Percentiles rank a stretch among this genome's conserved stretches.
phyloP scores from a whole-genome alignment of 2,113 vertebrate species.

The Pachycephala philippinensis region DNA sequence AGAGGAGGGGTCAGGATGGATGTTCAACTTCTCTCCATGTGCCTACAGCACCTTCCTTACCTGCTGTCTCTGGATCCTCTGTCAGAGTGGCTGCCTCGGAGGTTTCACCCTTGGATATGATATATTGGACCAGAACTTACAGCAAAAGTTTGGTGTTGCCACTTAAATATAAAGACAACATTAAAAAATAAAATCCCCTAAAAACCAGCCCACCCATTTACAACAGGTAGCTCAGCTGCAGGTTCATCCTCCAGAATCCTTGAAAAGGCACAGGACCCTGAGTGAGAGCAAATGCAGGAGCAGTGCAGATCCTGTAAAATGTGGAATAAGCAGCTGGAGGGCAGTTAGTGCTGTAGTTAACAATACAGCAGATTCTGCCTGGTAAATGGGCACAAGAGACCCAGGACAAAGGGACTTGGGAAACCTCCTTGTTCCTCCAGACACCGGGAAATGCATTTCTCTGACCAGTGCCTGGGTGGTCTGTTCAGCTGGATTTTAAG shows the following conservation, averaged over 20 bases:
- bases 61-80: neutral
- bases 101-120: neutral
- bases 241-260: neutral
- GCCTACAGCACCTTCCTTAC: neutral
- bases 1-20: neutral
- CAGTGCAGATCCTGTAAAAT: neutral
- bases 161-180: neutral
- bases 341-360: neutral
- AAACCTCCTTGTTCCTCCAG: neutral
- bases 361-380: neutral
- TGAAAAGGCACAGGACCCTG: neutral
- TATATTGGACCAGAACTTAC: neutral
- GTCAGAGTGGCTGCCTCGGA: neutral
- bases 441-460: neutral
- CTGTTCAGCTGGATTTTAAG: neutral
- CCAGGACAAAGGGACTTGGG: neutral
- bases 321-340: neutral
- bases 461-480: neutral
- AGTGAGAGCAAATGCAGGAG: neutral
- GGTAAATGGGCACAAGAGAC: neutral
- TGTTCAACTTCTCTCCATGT: neutral
- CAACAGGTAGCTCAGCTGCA: neutral
- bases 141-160: neutral
- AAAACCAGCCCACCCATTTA: neutral
- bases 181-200: neutral